Conservation (phyloP, 2,113 vertebrate species). For the Blennius ocellaris region DNA sequence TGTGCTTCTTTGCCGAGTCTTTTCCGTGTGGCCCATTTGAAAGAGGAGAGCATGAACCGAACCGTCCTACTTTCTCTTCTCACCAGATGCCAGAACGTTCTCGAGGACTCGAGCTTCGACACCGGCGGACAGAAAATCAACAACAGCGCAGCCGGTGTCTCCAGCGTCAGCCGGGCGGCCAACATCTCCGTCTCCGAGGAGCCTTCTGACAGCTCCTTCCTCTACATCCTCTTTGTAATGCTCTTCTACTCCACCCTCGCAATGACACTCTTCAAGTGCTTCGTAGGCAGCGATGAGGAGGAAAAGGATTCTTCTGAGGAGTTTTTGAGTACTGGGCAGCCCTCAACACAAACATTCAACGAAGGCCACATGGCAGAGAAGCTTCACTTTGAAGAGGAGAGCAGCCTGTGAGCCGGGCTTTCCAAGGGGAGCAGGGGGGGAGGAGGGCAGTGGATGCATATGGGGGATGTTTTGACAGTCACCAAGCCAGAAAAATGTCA, state of each 20-base stretch:
- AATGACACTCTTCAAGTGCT: constrained; percentile 89
- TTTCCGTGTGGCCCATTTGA: not conserved
- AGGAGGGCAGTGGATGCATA: constrained; percentile 36
- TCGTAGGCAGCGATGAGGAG: constrained; percentile 83
- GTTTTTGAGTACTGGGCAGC: constrained; percentile 78
- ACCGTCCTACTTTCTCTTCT: constrained; percentile 83
- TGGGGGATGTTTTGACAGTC: constrained; percentile 78
- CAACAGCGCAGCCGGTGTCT: constrained; percentile 25
- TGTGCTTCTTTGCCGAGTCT: not conserved
- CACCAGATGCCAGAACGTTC: constrained; percentile 81
- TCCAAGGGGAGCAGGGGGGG: constrained; percentile 46
- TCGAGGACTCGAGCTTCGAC: constrained; percentile 82
- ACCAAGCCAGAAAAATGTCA: constrained; percentile 76
- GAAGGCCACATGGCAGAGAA: constrained; percentile 79
- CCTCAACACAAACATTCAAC: constrained; percentile 81
- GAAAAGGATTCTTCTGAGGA: constrained; percentile 89
- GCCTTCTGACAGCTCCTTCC: constrained; percentile 91
- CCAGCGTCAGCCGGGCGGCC: not conserved
- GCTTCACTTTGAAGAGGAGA: constrained; percentile 91
- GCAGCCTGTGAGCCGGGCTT: constrained; percentile 81
- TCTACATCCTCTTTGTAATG: constrained; percentile 93
- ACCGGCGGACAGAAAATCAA: constrained; percentile 29
- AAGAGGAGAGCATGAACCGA: constrained; percentile 76
- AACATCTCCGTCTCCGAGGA: constrained; percentile 58
- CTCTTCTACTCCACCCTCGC: constrained; percentile 92